Percentiles rank a stretch among this genome's conserved stretches.
phyloP scores from a whole-genome alignment of 2,888 invertebrate species.

The Brassicogethes aeneus region DNA sequence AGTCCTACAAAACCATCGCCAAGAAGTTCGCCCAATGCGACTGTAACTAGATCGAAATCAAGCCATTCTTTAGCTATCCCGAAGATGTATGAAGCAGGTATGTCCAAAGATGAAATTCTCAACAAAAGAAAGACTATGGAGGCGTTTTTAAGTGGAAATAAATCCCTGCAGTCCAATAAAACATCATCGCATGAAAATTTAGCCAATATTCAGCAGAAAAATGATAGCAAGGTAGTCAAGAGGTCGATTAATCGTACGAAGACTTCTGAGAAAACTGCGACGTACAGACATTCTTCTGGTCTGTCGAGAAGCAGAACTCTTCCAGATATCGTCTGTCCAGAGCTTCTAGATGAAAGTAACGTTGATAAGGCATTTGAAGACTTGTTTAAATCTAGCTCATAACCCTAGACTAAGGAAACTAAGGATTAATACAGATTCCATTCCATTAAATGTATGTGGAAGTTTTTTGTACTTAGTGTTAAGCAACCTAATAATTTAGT shows the following conservation, averaged over 20 bases:
- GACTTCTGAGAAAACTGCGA: slow-evolving; percentile 45
- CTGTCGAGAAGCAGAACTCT: slow-evolving; percentile 68
- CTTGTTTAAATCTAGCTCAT: slow-evolving; percentile 50
- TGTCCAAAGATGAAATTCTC: slow-evolving; percentile 54
- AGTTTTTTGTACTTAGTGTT: slow-evolving; percentile 8
- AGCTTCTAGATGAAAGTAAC: slow-evolving; percentile 66
- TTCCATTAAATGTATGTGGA: slow-evolving; percentile 5
- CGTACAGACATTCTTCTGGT: slow-evolving; percentile 30
- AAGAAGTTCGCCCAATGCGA: slow-evolving; percentile 40
- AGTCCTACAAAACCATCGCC: slow-evolving; percentile 32
- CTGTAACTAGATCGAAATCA: slow-evolving; percentile 55
- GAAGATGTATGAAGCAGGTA: slow-evolving; percentile 73
- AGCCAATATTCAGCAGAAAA: slow-evolving; percentile 7
- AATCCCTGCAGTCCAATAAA: slow-evolving; percentile 37
- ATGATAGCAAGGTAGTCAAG: slow-evolving; percentile 20
- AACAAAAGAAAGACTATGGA: slow-evolving; percentile 66
- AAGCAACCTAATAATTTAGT: too few species aligned
- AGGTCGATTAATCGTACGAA: slow-evolving; percentile 40
- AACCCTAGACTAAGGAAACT: slow-evolving; percentile 16
- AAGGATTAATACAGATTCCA: slow-evolving; percentile 9
- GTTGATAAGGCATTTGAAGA: slow-evolving; percentile 84
- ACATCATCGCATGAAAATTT: slow-evolving; percentile 9
- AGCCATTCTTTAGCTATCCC: slow-evolving; percentile 62
- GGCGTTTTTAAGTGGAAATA: slow-evolving; percentile 53
- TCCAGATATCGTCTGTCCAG: slow-evolving; percentile 59